A percentile compares a stretch with the other conserved stretches of the same genome.
Evolutionary conservation across 2,888 invertebrate species (phyloP).

Genomic region (Brassicogethes aeneus): DNA sequence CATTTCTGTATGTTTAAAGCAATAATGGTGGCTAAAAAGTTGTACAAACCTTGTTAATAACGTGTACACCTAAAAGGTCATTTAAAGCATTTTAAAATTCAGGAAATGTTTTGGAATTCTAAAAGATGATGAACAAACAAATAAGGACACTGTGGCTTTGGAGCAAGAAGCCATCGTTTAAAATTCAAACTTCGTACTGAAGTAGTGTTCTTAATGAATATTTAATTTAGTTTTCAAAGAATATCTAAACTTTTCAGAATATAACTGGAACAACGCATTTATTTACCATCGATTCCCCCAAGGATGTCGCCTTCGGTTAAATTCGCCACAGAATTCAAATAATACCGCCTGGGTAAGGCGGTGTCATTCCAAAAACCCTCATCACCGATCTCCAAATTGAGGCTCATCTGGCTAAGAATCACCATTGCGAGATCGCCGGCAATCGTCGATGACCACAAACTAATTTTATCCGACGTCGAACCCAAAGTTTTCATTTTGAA

Average conservation of each 20-base stretch:
- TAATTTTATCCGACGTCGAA: background rate
- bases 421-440: background rate
- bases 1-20: background rate
- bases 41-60: too few species aligned
- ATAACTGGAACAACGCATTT: background rate
- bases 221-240: too few species aligned
- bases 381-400: background rate
- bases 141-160: too few species aligned
- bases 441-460: background rate
- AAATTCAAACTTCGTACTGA: too few species aligned
- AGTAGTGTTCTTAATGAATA: too few species aligned
- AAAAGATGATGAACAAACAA: too few species aligned
- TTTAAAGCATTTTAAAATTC: too few species aligned
- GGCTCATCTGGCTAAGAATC: background rate
- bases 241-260: too few species aligned
- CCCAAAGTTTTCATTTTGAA: background rate
- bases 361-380: background rate
- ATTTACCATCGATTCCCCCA: slow-evolving; percentile 1
- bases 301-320: background rate
- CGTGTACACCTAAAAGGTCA: too few species aligned
- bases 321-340: background rate
- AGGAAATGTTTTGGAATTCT: too few species aligned
- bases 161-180: too few species aligned
- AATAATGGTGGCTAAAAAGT: background rate
- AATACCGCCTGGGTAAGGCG: background rate